Conservation (phyloP, 2,888 invertebrate species). For the Ephialtes manifestator region DNA sequence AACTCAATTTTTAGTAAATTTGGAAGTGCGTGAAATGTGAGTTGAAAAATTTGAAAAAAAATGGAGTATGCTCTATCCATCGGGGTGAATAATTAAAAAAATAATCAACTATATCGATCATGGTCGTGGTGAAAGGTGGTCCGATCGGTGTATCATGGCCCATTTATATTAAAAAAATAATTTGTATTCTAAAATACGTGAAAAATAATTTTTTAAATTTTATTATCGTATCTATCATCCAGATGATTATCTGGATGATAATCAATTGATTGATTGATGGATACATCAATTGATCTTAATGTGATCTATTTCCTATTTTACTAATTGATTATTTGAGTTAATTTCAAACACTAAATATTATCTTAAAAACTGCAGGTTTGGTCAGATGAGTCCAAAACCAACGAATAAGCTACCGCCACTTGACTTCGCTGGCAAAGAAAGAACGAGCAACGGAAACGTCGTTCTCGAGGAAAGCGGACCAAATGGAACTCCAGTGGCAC, state of each 20-base stretch:
- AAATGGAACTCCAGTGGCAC: slow-evolving; percentile 80
- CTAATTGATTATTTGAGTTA: background rate
- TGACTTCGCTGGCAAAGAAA: slow-evolving; percentile 74
- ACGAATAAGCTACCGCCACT: slow-evolving; percentile 79
- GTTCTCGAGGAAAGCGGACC: slow-evolving; percentile 69
- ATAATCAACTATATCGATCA: no score
- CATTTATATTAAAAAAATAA: slow-evolving; percentile 3
- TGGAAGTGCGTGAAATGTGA: no score
- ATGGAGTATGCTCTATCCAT: no score
- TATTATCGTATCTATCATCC: background rate
- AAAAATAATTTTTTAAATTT: background rate
- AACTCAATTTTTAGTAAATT: no score
- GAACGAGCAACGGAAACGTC: slow-evolving; percentile 70
- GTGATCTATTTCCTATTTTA: background rate
- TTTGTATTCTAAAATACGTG: background rate
- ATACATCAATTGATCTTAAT: no score
- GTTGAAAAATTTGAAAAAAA: no score
- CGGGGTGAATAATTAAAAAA: no score
- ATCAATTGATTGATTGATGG: no score
- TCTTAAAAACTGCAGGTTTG: slow-evolving; percentile 75
- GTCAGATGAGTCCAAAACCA: slow-evolving; percentile 81
- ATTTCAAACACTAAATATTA: background rate
- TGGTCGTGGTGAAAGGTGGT: no score
- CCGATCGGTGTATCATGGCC: no score
- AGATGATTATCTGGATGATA: background rate